Evolutionary conservation across 2,113 vertebrate species (phyloP).

Genomic region (Physeter macrocephalus): DNA sequence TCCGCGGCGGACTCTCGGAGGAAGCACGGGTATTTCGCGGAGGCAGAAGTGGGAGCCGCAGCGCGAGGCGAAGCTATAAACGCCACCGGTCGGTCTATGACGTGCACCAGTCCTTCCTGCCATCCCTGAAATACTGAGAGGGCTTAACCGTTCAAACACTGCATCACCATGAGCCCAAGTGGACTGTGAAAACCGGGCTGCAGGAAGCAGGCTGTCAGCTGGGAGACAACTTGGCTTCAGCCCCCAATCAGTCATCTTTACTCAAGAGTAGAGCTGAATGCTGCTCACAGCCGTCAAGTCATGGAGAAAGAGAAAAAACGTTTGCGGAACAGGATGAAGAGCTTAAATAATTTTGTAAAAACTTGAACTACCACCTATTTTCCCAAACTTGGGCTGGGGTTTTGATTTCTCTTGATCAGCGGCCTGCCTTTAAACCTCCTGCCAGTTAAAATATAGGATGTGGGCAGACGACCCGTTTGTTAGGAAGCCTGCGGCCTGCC

Average conservation of each 20-base stretch:
- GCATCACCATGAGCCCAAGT: fast-evolving
- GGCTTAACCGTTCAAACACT: fast-evolving
- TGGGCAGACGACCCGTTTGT: fast-evolving
- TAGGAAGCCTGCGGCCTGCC: neutral
- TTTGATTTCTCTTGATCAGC: neutral
- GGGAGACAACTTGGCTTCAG: fast-evolving
- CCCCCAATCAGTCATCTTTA: neutral
- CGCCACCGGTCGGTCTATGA: neutral
- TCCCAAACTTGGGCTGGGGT: fast-evolving
- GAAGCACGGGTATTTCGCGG: fast-evolving
- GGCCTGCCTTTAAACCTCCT: neutral
- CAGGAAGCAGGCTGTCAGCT: neutral
- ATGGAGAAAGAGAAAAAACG: neutral
- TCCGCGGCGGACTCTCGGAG: neutral
- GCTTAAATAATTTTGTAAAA: fast-evolving
- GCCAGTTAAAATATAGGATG: no score
- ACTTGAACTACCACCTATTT: fast-evolving
- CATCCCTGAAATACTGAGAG: neutral
- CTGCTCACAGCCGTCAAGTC: neutral
- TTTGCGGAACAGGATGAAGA: fast-evolving
- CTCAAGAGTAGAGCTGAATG: neutral
- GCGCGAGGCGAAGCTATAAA: neutral
- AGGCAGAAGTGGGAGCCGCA: neutral
- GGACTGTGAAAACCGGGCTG: fast-evolving
- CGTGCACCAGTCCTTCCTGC: neutral